Evolutionary conservation across 1,140 invertebrate genomes (phyloP), one percentile per base, ranked within the genome.

Genomic region (Drosophila murphyi): DNA sequence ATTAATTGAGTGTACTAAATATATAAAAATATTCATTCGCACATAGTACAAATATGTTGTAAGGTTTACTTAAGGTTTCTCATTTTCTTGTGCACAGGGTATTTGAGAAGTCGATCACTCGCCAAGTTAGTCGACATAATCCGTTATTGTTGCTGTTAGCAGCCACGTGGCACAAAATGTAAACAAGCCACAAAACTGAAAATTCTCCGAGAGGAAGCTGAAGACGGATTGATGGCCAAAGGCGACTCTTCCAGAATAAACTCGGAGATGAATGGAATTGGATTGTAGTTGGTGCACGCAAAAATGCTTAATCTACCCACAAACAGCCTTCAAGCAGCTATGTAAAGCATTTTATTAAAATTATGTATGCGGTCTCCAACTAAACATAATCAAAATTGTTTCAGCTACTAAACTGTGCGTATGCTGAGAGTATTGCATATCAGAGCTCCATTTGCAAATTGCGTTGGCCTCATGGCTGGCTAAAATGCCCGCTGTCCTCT

Each of bases 81-180:
- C 34, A 8, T 1, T 10, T 50, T 50, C 5, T 7, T 52, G 32
- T 3, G 5, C 29, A 35, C 12, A 41, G 77, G 73, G 41, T 81
- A 64, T 65, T 63, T 59, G 20, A n/a, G 3, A 12, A 37, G 74
- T 76, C 50, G 34, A 28, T n/a, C 31, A 32, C 3, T 5, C 2
- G 35, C n/a, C 12, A 6, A 5, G 41, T 20, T 51, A 7, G 10
- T 8, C 48, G 43, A 7, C 37, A 57, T 69, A 68, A 73, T 54
- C 48, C 55, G 50, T 51, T 77, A 64, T 70, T 82, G 67, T 68
- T 82, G 60, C 57, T 80, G 64, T 41, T 69, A 60, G 31, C 52
- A 57, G 83, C 76, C 82, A 87, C 82, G 82, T 87, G 82, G 83
- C 82, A 69, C 80, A 73, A 77, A 82, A 88, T 87, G 82, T 87